Base-by-base conservation (phyloP, 2,888 invertebrate species). In the Tromatobia lineatoria region DNA sequence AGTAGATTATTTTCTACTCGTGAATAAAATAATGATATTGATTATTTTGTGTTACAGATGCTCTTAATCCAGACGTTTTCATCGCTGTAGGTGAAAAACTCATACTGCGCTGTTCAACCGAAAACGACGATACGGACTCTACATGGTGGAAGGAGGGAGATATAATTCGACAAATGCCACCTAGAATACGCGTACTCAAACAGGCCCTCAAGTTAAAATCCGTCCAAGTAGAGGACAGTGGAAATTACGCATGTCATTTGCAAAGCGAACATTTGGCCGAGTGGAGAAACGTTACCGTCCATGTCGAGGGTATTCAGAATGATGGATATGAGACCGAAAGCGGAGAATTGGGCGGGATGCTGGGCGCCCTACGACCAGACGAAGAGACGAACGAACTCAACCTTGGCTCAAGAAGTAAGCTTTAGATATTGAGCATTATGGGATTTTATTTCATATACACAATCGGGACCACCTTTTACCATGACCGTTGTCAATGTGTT, bases 361-460 rank as follows among this genome's bases (percentile, higher is more conserved):
- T 90, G 8, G 90, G 88, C 1, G 89, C 91, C 0, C 80, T 89
- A 25, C 88, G 91, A 42, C 89, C 91, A 15, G 92, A 91, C 3
- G 92, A 93, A 2, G 93, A 93, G 82, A 93, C 92, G 74, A 93
- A 93, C 85, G 93, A 93, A 82, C 89, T 93, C 69, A 91, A 92
- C 52, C 79, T 87, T 52, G 91, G 90, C 47, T 81, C 89, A 34
- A 91, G 89, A 89, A 91, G 93, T 93, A 66, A 89, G 90, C 10
- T 0, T 6, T 15, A 70, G 34, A 6, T 47, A 18, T 13, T 25
- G 15, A 18, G 34, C 15, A 4, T 2, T 13, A 20, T 20, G 10
- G 3, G 15, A 15, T n/a, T 50, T 4, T 18, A 50, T 50, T 50
- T 50, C 6, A 7, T 38, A 7, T 8, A 8, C n/a, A n/a, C n/a